phyloP scores from a whole-genome alignment of 2,797 vertebrate species.

The Hapalemur alaotrensis region DNA sequence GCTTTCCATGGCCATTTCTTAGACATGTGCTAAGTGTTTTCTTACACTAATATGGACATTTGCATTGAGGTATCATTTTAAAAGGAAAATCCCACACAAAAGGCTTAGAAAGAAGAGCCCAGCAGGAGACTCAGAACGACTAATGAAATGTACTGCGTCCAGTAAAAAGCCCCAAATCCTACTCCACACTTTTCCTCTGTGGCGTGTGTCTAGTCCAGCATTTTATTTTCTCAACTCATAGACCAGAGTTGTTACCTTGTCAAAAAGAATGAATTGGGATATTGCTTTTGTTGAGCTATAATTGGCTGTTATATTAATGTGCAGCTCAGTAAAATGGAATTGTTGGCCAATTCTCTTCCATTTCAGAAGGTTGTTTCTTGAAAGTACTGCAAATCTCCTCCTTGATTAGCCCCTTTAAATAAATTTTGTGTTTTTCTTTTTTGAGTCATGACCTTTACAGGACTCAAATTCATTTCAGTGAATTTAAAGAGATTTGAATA shows the following conservation, averaged over 20 bases:
- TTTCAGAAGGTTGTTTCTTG: conserved; percentile 75
- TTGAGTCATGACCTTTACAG: conserved; percentile 78
- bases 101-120: conserved; percentile 73
- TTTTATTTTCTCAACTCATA: conserved; percentile 72
- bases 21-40: conserved; percentile 59
- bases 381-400: conserved; percentile 75
- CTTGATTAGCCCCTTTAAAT: conserved; percentile 80
- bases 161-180: conserved; percentile 70
- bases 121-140: conserved; percentile 70
- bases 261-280: conserved; percentile 65
- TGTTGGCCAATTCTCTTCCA: conserved; percentile 66
- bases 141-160: conserved; percentile 72
- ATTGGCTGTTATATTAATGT: conserved; percentile 76
- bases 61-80: conserved; percentile 78
- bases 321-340: conserved; percentile 73
- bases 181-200: conserved; percentile 38
- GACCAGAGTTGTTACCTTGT: conserved; percentile 62
- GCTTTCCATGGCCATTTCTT: conserved; percentile 60
- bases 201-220: conserved; percentile 53
- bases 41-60: conserved; percentile 57
- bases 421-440: conserved; percentile 79
- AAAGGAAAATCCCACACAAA: conserved; percentile 79
- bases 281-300: conserved; percentile 74
- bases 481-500: conserved; percentile 78
- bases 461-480: conserved; percentile 73